Base-by-base conservation (phyloP, 1,140 invertebrate genomes). In the Macrobrachium rosenbergii region DNA sequence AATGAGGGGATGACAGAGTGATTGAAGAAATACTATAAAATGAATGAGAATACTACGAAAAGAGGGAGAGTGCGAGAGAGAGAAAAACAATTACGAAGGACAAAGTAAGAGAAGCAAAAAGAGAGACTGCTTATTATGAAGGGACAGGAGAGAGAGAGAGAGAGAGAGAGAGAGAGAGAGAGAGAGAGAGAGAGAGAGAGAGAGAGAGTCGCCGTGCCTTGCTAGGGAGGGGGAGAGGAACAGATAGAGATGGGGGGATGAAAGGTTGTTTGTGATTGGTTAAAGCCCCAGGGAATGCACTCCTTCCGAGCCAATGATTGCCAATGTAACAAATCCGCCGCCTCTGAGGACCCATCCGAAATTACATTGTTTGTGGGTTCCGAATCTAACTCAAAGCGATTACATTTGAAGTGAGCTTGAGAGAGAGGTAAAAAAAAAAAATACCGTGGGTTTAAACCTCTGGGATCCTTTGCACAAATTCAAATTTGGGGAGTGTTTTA, bases 271-370 rank as follows among this genome's bases (percentile, higher is more conserved):
- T 88, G 87, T 83, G 87, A 88, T 88, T 83, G 87, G 87, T 83
- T 83, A 58, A 73, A 72, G 76, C 87, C 87, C 84, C 60, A 28
- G 87, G 87, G 87, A 84, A 60, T 45, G 60, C 82, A 84, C 87
- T 88, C 87, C 87, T 88, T 88, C 82, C 87, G 82, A 83, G 72
- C 87, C 87, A 88, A 88, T 88, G 87, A 88, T 88, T 88, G 87
- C 87, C 87, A 88, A 88, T 88, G 87, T 88, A 84, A 88, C 87
- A 88, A 88, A 88, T 84, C 87, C 82, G 43, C n/a, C 28, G 43
- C 82, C 87, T 83, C 82, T 67, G 87, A 83, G 82, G 82, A 83
- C 63, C 75, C 19, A 45, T 84, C n/a, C n/a, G 67, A 88, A 84
- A 88, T 88, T 83, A 88, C 76, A 88, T 88, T 88, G 82, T 88